Base-by-base conservation (phyloP, 2,888 invertebrate species). In the Cataglyphis albicans region DNA sequence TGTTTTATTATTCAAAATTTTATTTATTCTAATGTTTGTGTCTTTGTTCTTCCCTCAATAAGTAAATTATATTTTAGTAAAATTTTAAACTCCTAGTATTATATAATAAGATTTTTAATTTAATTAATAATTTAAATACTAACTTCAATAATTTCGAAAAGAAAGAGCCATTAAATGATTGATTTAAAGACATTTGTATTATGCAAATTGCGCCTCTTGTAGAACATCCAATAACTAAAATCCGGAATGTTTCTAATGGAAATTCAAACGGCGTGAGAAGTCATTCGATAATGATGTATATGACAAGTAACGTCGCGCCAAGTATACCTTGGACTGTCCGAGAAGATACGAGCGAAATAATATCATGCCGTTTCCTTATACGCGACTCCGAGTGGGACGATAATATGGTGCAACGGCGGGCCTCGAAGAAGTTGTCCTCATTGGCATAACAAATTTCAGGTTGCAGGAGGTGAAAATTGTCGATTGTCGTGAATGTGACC, bases 371-470 rank as follows among this genome's bases (percentile, higher is more conserved):
- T 44, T 76, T 81, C 63, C 76, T 76, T 81, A 41, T 75, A 76
- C 76, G 55, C 63, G 52, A 21, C 38, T 52, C 29, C 48, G 76
- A 81, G 81, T 75, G 32, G 81, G 81, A 81, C 75, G 52, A 73
- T 74, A 73, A 81, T 81, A 75, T 25, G 55, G 83, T 59, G 83
- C 73, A 83, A 84, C 68, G 48, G n/a, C 44, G 38, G 15, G 21
- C 68, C 48, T 25, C 70, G 59, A 65, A 83, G 74, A 83, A 73
- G 65, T 59, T 52, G 57, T 80, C 57, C 32, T 41, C 84, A 84
- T 84, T 84, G 70, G 84, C 84, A 84, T 84, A 84, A 80, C 84
- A 84, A 84, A 84, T 84, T 84, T 80, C 84, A 80, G 73, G 61
- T 74, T 74, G 80, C 48, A 44, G 41, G 75, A 75, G 81, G 81